A percentile compares a stretch with the other conserved stretches of the same genome.
Evolutionary conservation across 2,888 invertebrate species (phyloP).

Genomic region (Limnephilus lunatus): DNA sequence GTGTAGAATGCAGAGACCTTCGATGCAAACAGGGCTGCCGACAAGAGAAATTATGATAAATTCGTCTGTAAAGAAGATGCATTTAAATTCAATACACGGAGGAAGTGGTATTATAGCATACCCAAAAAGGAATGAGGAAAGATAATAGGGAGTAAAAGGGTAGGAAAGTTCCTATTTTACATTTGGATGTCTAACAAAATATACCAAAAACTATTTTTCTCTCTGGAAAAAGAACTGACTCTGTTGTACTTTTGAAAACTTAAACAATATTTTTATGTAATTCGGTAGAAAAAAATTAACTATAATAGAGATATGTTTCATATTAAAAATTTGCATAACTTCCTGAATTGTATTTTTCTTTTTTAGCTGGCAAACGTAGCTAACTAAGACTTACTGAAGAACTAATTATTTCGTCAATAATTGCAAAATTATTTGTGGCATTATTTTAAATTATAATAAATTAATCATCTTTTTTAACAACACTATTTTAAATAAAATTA

Average conservation of each 20-base stretch:
- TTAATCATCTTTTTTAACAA: too few species aligned
- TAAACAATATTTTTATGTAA: neutral
- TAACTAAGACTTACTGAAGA: neutral
- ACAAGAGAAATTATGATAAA: neutral
- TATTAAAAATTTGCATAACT: neutral
- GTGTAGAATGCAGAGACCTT: neutral
- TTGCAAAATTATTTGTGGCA: too few species aligned
- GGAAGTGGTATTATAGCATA: neutral
- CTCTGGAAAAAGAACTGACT: too few species aligned
- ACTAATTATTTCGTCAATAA: neutral
- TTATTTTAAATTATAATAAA: too few species aligned
- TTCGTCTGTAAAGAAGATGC: neutral
- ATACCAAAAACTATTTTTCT: too few species aligned
- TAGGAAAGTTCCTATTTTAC: neutral
- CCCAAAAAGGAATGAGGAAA: neutral
- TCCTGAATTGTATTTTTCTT: neutral
- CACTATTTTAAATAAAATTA: too few species aligned
- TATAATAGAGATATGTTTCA: neutral
- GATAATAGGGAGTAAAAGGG: neutral
- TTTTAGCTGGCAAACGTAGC: neutral
- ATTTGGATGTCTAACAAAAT: too few species aligned
- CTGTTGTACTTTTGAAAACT: neutral
- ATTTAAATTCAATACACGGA: neutral
- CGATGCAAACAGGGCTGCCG: slow-evolving; percentile 2
- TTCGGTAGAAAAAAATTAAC: neutral